Base-by-base conservation (phyloP, 2,797 vertebrate species). In the Rhinatrema bivittatum region DNA sequence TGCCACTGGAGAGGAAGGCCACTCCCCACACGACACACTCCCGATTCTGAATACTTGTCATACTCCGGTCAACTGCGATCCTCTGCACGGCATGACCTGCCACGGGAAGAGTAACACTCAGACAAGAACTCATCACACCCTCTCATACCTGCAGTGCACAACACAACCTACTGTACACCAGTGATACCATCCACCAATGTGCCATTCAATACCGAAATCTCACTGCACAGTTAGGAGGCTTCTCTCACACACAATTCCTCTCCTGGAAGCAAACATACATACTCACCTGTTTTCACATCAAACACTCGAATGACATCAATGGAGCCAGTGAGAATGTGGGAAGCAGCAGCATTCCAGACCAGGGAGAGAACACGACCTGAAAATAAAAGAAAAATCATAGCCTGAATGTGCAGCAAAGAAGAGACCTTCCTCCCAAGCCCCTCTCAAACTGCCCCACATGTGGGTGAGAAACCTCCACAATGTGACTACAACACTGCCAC, bases 21-120 rank as follows among this genome's bases (percentile, higher is more conserved):
- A 97, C 35, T 16, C 84, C 77, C 95, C 94, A 99, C 5, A 97
- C 84, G 5, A 94, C 69, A 5, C 91, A 92, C 46, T 88, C 85
- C 0, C 26, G 65, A 34, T 48, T 78, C 24, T 40, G 71, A 1
- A 61, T 33, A 1, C 73, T 58, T 21, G 75, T 68, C 0, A 33
- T 7, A 0, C 79, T 78, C 23, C 85, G 62, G 10, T 91, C 93
- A 56, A 96, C 84, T 41, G 85, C 67, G 56, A 98, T 62, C 35
- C 86, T 66, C 46, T 85, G 88, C 4, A 74, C 41, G 0, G 82
- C 25, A 1, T 50, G 85, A 30, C 94, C 95, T 98, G 56, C 32
- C n/a, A n/a, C n/a, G 10, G 18, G 5, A 20, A 14, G 21, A 9
- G 20, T 6, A 20, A 5, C 20, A 21, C n/a, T n/a, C n/a, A n/a